Base-by-base conservation (phyloP, 2,113 vertebrate genomes). In the Stegastes partitus region DNA sequence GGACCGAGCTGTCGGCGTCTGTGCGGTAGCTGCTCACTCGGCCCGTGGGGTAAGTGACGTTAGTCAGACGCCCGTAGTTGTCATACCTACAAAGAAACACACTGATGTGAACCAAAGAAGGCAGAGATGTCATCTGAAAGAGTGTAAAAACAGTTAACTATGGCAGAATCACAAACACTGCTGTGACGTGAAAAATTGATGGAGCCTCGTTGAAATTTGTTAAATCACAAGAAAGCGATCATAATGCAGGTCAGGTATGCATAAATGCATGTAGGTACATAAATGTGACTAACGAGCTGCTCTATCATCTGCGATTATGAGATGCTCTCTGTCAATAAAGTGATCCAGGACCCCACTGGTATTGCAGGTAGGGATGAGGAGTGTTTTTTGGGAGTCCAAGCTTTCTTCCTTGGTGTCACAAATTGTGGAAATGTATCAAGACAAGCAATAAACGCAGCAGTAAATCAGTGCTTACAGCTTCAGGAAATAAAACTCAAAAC, bases 11-110 rank as follows among this genome's bases (percentile, higher is more conserved):
- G 94, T 97, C 96, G 0, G 95, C 93, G 49, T 97, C 96, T 0
- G 97, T 96, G 49, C 95, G 97, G 95, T 97, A 99, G 91, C 97
- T 99, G 95, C 96, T 98, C 87, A 99, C 96, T 72, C 96, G 95
- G 68, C 98, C 98, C 1, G 97, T 98, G 14, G 98, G 98, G 94
- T 97, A 97, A 73, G 98, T 99, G 90, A 99, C 94, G 2, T 99
- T 99, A 87, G 97, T 99, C 89, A 99, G 94, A 37, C 97, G 97
- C 11, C 98, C 98, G 39, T 97, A 98, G 88, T 93, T 95, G 95
- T 99, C 97, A 0, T 99, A 99, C 91, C 98, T 99, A 91, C 58
- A 88, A 68, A 74, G 71, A 77, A 76, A 78, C 5, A 63, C 62
- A 64, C 2, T 45, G 57, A 74, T 57, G 68, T 84, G 50, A 79